phyloP scores from a whole-genome alignment of 2,888 invertebrate genomes.

The Eurois occulta region DNA sequence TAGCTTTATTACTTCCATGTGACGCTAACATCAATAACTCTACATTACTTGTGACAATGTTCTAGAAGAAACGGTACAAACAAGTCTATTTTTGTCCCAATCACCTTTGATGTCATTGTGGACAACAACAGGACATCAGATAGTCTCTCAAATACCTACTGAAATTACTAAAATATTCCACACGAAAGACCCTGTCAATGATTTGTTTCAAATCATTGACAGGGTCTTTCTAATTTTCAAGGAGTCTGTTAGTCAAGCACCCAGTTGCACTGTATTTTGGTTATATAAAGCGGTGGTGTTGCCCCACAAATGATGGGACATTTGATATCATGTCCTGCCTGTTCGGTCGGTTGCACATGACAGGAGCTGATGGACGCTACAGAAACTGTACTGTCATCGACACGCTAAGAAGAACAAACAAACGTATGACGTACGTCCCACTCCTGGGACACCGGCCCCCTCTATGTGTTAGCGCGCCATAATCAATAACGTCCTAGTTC shows the following conservation, averaged over 20 bases:
- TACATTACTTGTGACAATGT: conserved; percentile 14
- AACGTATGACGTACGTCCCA: background rate
- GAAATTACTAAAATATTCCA: too few species aligned
- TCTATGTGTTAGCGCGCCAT: background rate
- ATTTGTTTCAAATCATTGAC: background rate
- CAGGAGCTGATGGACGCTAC: too few species aligned
- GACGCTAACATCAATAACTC: conserved; percentile 17
- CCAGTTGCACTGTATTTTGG: background rate
- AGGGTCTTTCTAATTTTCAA: background rate
- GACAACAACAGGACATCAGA: background rate
- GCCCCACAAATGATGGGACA: too few species aligned
- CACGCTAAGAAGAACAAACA: too few species aligned
- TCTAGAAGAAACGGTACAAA: background rate
- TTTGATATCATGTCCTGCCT: too few species aligned
- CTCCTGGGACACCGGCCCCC: background rate
- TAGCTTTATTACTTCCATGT: conserved; percentile 30
- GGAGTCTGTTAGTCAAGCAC: background rate
- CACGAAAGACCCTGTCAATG: too few species aligned
- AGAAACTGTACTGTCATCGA: too few species aligned
- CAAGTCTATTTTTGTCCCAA: conserved; percentile 30
- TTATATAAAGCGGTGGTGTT: background rate
- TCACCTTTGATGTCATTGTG: conserved; percentile 21
- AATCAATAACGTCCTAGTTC: background rate
- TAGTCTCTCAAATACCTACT: background rate
- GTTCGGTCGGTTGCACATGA: too few species aligned